Base-by-base conservation (phyloP, 2,888 invertebrate genomes). In the Halictus ligatus region DNA sequence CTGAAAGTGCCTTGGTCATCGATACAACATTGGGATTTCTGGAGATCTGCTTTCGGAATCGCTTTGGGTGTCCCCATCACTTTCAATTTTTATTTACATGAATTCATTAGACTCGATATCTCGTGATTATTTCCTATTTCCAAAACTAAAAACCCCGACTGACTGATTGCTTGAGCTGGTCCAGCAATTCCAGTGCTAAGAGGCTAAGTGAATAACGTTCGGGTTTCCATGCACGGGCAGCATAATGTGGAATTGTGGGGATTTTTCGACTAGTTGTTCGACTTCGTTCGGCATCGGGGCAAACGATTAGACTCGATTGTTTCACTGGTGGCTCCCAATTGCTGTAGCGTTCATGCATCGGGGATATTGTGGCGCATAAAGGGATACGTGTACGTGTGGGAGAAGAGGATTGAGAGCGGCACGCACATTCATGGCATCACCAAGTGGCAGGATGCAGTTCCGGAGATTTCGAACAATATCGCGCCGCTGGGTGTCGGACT, bases 391-490 rank as follows among this genome's bases (percentile, higher is more conserved):
- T 12, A 29, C n/a, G 54, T 35, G 21, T 69, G 3, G 1, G 5
- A 12, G 35, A 21, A 40, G 69, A 69, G 69, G 69, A 40, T 15
- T 21, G 40, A 40, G 69, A 69, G 21, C 1, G 4, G 75, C 64
- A 78, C 35, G 72, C 76, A 48, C 71, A 78, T 81, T 81, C 69
- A 72, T 72, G 46, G 29, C 71, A 50, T 72, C 69, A 75, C 50
- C 73, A 81, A 78, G 75, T 78, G 72, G 50, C 72, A 40, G 48
- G 80, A 83, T 75, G 80, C 76, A 80, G 82, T 85, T 86, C 85
- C 86, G 78, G 88, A 89, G 81, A 85, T 89, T 89, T 86, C 81
- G 84, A 88, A 89, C 87, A 90, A 86, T 85, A 85, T 86, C 83
- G 80, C 83, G 71, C 13, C 76, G 21, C 72, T 73, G 71, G 25